These are phyloP conservation scores for Alethe castanea DNA, from an alignment of 2,113 vertebrate genomes.

Conservation along the genomic window DNA sequence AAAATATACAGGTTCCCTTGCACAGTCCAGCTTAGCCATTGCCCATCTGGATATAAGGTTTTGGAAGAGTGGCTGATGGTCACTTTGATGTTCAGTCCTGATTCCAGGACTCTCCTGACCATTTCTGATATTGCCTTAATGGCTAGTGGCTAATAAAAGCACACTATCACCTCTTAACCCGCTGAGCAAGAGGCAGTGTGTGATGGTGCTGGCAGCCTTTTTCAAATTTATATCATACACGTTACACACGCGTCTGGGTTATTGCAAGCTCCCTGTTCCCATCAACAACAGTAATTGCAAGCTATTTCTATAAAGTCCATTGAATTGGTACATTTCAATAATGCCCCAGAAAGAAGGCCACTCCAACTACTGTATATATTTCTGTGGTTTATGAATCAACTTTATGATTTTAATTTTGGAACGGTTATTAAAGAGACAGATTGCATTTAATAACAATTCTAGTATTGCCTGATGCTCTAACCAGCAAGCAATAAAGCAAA, in stretches of 20 bases:
- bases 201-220: background rate
- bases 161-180: background rate
- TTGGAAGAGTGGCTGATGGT: background rate
- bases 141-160: background rate
- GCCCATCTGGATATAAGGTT: background rate
- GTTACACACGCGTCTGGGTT: background rate
- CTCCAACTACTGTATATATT: conserved; percentile 46
- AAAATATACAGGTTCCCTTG: background rate
- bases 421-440: conserved; percentile 73
- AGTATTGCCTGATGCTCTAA: conserved; percentile 46
- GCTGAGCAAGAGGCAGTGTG: background rate
- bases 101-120: background rate
- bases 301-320: conserved; percentile 19
- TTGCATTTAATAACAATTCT: conserved; percentile 70
- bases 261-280: conserved; percentile 12
- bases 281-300: conserved; percentile 39
- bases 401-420: conserved; percentile 73
- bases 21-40: background rate
- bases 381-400: conserved; percentile 67
- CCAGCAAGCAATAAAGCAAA: conserved; percentile 45
- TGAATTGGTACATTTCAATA: conserved; percentile 42
- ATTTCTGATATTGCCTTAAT: background rate
- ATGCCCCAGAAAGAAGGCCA: conserved; percentile 26
- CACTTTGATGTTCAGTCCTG: background rate
- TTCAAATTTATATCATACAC: conserved; percentile 3